Percentiles rank a stretch among this genome's conserved stretches.
Evolutionary conservation across 2,797 vertebrate species (phyloP).

Genomic region (Acanthiza pusilla): DNA sequence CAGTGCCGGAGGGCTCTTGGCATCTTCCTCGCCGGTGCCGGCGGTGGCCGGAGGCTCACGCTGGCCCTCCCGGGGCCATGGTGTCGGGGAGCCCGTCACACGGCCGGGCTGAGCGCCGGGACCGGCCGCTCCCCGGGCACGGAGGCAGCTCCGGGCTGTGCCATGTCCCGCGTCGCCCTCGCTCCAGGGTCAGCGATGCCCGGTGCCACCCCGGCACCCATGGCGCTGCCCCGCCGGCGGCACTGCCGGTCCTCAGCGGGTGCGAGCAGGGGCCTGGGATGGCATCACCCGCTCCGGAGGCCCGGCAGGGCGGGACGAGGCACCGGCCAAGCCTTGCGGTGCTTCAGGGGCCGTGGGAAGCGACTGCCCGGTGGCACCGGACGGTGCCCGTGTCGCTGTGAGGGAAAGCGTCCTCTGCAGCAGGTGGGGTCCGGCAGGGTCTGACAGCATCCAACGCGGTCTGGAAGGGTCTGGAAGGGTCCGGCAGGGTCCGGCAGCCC

Average conservation of each 20-base stretch:
- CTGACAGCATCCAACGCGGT: background rate
- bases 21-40: background rate
- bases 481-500: background rate
- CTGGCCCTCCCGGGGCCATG: background rate
- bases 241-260: background rate
- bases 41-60: background rate
- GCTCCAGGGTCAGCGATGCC: accelerated
- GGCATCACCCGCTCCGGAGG: background rate
- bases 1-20: background rate
- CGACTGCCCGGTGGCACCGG: background rate
- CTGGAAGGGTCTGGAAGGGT: background rate
- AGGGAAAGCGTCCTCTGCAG: background rate
- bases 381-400: background rate
- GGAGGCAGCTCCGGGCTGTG: background rate
- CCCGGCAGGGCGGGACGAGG: background rate
- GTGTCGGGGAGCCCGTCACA: background rate
- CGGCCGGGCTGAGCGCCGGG: accelerated
- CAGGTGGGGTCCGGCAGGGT: background rate
- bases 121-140: background rate
- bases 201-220: background rate
- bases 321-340: background rate
- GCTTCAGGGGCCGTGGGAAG: background rate
- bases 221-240: background rate
- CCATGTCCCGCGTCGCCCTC: background rate
- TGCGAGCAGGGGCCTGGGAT: background rate